phyloP scores from a whole-genome alignment of 1,140 invertebrate species.

The Procambarus clarkii region DNA sequence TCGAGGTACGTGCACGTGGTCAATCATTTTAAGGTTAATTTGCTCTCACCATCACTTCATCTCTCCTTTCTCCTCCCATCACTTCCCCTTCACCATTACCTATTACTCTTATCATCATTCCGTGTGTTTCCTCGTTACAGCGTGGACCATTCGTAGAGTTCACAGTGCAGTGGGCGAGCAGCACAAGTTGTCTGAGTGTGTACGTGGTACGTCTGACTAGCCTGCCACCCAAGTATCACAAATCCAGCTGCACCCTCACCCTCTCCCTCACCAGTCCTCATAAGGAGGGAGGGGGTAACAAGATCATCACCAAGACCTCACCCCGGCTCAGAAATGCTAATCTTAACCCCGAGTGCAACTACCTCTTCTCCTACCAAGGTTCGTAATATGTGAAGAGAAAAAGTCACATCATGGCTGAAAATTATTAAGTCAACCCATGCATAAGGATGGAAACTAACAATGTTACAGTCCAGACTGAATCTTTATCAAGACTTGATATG shows the following conservation, averaged over 20 bases:
- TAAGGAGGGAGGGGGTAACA: background rate
- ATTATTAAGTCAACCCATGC: too few relatives aligned
- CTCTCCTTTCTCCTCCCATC: too few relatives aligned
- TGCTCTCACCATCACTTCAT: too few relatives aligned
- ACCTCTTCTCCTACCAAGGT: constrained; percentile 9
- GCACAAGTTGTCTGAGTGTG: background rate
- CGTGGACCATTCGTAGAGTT: background rate
- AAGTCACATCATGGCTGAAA: too few relatives aligned
- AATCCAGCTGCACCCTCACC: background rate
- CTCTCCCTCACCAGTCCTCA: background rate
- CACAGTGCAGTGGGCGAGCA: constrained; percentile 5
- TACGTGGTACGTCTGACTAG: constrained; percentile 1
- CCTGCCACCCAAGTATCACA: constrained; percentile 5
- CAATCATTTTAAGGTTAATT: too few relatives aligned
- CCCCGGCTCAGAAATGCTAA: background rate
- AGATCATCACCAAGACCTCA: background rate
- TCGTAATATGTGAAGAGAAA: background rate
- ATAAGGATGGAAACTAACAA: too few relatives aligned
- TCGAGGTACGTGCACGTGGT: too few relatives aligned
- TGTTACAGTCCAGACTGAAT: too few relatives aligned
- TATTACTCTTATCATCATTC: too few relatives aligned
- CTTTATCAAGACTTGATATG: too few relatives aligned
- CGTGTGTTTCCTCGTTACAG: background rate
- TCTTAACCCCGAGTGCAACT: background rate
- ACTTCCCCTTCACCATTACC: too few relatives aligned